Conservation (phyloP, 1,140 invertebrate species). For the Acarapis woodi region DNA sequence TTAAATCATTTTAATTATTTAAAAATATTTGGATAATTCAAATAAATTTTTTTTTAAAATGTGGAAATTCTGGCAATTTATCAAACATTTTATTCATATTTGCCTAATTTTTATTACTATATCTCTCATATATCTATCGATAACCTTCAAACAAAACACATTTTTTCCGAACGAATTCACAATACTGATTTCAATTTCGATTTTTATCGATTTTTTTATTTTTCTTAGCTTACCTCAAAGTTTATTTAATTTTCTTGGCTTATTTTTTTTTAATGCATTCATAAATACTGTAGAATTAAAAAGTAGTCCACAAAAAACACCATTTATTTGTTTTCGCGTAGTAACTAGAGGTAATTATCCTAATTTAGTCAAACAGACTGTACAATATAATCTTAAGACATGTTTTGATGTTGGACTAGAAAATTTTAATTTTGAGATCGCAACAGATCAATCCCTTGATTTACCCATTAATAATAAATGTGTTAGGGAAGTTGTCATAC, state of each 20-base stretch:
- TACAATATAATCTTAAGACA: slow-evolving; percentile 15
- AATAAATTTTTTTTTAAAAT: too few species aligned
- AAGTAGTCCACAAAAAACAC: slow-evolving; percentile 15
- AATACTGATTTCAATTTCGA: too few species aligned
- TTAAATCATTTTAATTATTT: too few species aligned
- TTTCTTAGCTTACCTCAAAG: slow-evolving; percentile 41
- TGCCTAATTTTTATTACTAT: too few species aligned
- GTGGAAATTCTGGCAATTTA: too few species aligned
- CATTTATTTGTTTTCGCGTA: slow-evolving; percentile 16
- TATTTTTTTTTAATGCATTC: slow-evolving; percentile 73
- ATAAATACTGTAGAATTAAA: slow-evolving; percentile 64
- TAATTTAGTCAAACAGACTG: slow-evolving; percentile 15
- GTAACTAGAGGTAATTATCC: slow-evolving; percentile 16
- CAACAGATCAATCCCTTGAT: slow-evolving; percentile 15
- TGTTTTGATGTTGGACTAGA: slow-evolving; percentile 15
- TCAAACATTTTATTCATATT: too few species aligned
- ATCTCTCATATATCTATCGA: too few species aligned
- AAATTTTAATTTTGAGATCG: slow-evolving; percentile 17
- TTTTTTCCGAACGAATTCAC: too few species aligned
- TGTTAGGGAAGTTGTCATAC: slow-evolving; percentile 16
- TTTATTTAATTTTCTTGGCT: slow-evolving; percentile 58
- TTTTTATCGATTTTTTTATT: too few species aligned
- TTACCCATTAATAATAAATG: slow-evolving; percentile 17
- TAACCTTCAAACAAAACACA: too few species aligned
- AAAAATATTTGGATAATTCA: too few species aligned